Evolutionary conservation across 64 coral and sea anemone species (phyloP).

Genomic region (Actinia equina): DNA sequence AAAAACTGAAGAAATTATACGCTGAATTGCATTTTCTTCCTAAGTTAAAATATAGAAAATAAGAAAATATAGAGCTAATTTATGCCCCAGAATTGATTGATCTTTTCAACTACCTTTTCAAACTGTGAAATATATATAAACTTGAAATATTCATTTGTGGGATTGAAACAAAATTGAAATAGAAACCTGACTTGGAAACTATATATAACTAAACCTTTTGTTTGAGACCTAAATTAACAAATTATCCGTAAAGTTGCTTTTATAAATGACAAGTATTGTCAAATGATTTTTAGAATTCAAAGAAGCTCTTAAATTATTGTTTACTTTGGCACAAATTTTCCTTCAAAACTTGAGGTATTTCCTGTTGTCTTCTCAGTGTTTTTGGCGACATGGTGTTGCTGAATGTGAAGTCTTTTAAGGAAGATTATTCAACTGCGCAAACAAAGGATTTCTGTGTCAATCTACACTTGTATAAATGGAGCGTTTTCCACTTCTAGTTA

Average conservation of each 20-base stretch:
- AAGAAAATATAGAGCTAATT: too few species aligned
- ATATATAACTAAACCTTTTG: background rate
- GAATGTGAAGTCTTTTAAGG: background rate
- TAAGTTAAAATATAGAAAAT: too few species aligned
- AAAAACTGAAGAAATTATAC: too few species aligned
- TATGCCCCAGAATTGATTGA: too few species aligned
- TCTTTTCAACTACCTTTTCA: too few species aligned
- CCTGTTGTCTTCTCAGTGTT: background rate
- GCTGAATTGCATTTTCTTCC: too few species aligned
- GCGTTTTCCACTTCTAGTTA: background rate
- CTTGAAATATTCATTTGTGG: too few species aligned
- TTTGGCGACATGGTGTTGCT: background rate
- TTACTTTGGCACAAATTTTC: background rate
- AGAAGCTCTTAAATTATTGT: background rate
- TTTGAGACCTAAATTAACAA: background rate
- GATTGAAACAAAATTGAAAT: background rate
- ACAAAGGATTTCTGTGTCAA: background rate
- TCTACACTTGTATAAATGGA: background rate
- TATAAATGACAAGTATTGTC: background rate
- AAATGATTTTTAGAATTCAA: background rate
- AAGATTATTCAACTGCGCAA: slow-evolving; percentile 8
- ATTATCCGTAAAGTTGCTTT: background rate
- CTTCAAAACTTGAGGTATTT: background rate
- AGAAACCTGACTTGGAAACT: background rate
- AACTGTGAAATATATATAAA: too few species aligned